Evolutionary conservation across 2,888 invertebrate species (phyloP).

Genomic region (Neelides folsomi): DNA sequence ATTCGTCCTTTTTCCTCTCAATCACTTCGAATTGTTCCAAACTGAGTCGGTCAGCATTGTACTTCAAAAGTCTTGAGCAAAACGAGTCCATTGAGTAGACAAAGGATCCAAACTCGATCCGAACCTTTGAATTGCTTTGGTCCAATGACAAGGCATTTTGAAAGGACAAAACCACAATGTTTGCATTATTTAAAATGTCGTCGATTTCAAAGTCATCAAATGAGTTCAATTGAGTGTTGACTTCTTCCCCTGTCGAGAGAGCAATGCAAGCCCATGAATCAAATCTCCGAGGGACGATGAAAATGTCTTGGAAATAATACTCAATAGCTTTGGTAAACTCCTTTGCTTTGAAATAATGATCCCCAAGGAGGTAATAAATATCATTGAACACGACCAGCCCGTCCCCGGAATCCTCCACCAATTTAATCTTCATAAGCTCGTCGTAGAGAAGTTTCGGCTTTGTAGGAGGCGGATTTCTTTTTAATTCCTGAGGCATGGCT

Average conservation of each 20-base stretch:
- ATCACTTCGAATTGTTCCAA: conserved; percentile 47
- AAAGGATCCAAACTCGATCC: conserved; percentile 84
- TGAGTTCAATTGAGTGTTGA: conserved; percentile 68
- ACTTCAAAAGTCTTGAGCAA: conserved; percentile 68
- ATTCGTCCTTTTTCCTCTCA: conserved; percentile 62
- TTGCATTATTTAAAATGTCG: conserved; percentile 45
- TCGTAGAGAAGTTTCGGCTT: conserved; percentile 11
- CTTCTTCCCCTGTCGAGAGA: conserved; percentile 58
- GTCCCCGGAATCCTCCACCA: neutral
- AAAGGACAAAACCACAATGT: conserved; percentile 65
- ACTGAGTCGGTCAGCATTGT: conserved; percentile 34
- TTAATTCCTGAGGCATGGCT: conserved; percentile 53
- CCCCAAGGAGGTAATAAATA: conserved; percentile 79
- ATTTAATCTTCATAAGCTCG: neutral
- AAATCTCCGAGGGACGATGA: conserved; percentile 59
- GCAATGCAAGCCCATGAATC: conserved; percentile 91
- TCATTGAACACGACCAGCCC: conserved; percentile 43
- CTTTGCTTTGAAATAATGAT: conserved; percentile 80
- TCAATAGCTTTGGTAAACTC: conserved; percentile 59
- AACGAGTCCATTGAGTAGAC: conserved; percentile 81
- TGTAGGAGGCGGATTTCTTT: conserved; percentile 42
- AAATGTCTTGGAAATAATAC: conserved; percentile 70
- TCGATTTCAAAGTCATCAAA: conserved; percentile 33
- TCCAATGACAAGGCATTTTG: conserved; percentile 63
- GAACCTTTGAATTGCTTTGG: conserved; percentile 57